Conservation (phyloP, 23 tunicate species). For the Pegea sp. region DNA sequence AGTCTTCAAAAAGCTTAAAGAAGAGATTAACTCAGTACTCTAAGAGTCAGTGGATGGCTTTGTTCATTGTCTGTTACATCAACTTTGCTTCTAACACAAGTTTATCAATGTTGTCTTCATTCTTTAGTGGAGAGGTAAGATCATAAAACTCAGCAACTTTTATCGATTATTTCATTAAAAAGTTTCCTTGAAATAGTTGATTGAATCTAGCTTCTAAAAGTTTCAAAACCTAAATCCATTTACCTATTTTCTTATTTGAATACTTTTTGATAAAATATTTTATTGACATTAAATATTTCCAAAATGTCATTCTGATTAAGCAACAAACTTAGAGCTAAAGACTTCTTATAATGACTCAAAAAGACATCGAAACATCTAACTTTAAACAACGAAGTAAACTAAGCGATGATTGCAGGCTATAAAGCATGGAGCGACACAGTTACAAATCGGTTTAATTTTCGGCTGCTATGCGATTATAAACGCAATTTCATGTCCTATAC, state of each 20-base stretch:
- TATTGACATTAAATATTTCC: no score
- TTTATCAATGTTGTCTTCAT: constrained; percentile 26
- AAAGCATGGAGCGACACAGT: constrained; percentile 14
- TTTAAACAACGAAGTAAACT: not conserved
- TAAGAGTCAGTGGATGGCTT: constrained; percentile 15
- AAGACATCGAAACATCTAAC: not conserved
- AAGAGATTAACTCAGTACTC: constrained; percentile 4
- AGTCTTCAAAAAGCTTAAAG: not conserved
- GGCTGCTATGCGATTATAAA: constrained; percentile 27
- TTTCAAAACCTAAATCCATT: not conserved
- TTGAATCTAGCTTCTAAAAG: not conserved
- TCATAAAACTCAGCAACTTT: not conserved
- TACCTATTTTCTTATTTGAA: not conserved
- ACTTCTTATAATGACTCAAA: no score
- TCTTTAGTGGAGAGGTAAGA: constrained; percentile 26
- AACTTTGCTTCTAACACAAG: constrained; percentile 27
- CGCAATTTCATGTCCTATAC: constrained; percentile 23
- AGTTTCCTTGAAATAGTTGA: not conserved
- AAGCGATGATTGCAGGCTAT: constrained; percentile 9
- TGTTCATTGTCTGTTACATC: constrained; percentile 27
- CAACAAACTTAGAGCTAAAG: no score
- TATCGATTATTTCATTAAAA: no score
- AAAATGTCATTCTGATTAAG: no score
- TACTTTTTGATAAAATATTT: not conserved
- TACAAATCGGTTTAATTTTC: constrained; percentile 22